Percentiles rank a stretch among this genome's conserved stretches.
Evolutionary conservation across 53 echinoderm and acorn worm genomes (phyloP).

Genomic region (Astropecten irregularis): DNA sequence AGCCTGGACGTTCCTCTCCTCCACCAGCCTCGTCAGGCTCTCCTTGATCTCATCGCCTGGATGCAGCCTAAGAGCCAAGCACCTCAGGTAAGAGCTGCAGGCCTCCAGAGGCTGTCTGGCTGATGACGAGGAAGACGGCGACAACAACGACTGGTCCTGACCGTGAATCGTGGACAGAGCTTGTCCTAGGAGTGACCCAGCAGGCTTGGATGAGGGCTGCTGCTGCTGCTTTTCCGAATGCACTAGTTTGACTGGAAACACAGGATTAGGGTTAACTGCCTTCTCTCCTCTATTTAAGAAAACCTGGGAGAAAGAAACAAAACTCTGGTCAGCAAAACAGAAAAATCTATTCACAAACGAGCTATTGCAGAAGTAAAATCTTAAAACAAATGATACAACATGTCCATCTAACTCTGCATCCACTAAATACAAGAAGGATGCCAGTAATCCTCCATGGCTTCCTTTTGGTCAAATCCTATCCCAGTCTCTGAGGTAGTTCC

Average conservation of each 20-base stretch:
- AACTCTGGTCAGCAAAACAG: too few species aligned
- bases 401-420: too few species aligned
- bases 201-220: too few species aligned
- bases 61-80: slow-evolving; percentile 68
- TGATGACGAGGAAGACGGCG: background rate
- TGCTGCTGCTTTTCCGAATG: background rate
- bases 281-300: background rate
- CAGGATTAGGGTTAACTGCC: background rate
- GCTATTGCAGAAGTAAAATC: too few species aligned
- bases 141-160: background rate
- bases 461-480: background rate
- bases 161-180: background rate
- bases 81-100: slow-evolving; percentile 36
- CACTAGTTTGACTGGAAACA: background rate
- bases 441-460: too few species aligned
- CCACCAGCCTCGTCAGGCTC: slow-evolving; percentile 52
- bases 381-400: too few species aligned
- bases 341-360: too few species aligned
- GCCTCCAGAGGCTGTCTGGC: background rate
- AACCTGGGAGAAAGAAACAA: background rate
- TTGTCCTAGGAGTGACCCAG: background rate
- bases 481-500: background rate
- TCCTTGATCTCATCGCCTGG: slow-evolving; percentile 78
- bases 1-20: slow-evolving; percentile 52
- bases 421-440: too few species aligned